Evolutionary conservation across 2,113 vertebrate species (phyloP), one percentile per base, ranked within the genome.

Genomic region (Otolemur garnettii): DNA sequence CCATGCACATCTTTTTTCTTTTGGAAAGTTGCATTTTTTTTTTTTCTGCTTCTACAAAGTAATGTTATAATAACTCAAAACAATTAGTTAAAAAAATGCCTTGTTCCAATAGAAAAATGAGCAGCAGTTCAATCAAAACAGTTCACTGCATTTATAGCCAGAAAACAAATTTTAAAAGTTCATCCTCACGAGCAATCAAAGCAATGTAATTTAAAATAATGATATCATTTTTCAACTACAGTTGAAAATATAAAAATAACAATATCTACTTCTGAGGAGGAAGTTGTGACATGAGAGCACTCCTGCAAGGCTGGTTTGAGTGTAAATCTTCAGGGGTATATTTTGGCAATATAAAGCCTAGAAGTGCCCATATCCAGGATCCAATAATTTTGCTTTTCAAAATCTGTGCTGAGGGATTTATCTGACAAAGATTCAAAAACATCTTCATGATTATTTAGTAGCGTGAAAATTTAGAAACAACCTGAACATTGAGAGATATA

Each of bases 131-230:
- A 84, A 7, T 72, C 77, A 83, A 83, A 90, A 26, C 10, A 66
- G 5, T 77, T 93, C 33, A n/a, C 77, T 82, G 72, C 86, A 87
- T 71, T 82, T 87, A 88, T 13, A 69, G 90, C 50, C 50, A 64
- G 84, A 87, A 97, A 96, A 90, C 80, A 92, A 89, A 94, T 64
- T 90, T 87, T 94, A 24, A 26, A 94, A 94, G 19, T 64, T 90
- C 45, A 38, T 42, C 42, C 55, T 94, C 59, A 85, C 7, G 45
- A 72, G n/a, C 66, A 50, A 60, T 91, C 72, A 93, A 81, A 64
- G 28, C 91, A 96, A 93, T 72, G 53, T 19, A 91, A 80, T 96
- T 95, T 95, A 84, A 93, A 85, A 50, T 93, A 90, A 87, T 93
- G 59, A 90, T 71, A 93, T 75, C 28, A 90, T 92, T 91, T 95